These are phyloP conservation scores for Triops cancriformis DNA, from an alignment of 1,140 invertebrate species.

Conservation along the genomic window DNA sequence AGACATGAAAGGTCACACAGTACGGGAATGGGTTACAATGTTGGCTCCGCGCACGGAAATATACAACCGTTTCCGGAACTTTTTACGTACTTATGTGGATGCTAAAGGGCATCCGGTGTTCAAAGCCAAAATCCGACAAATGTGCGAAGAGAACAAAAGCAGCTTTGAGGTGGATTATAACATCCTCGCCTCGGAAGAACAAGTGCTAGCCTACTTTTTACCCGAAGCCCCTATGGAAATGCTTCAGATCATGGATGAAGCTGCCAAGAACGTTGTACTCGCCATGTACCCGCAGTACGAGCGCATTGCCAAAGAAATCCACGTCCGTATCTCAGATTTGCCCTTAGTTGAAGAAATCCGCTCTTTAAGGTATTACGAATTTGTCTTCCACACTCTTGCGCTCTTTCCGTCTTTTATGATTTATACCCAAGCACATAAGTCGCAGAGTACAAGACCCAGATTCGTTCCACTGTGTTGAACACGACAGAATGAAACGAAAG, in stretches of 20 bases:
- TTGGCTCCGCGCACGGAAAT: slow-evolving; percentile 93
- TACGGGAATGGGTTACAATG: slow-evolving; percentile 94
- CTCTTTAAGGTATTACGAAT: slow-evolving; percentile 60
- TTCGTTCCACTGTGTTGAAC: neutral
- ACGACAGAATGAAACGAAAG: neutral
- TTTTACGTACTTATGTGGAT: slow-evolving; percentile 82
- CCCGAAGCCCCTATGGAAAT: slow-evolving; percentile 96
- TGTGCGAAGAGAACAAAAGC: slow-evolving; percentile 76
- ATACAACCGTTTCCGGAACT: slow-evolving; percentile 92
- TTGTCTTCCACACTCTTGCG: slow-evolving; percentile 16
- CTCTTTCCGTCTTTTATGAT: neutral
- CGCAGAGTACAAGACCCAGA: neutral
- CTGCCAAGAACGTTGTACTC: slow-evolving; percentile 87
- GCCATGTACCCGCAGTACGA: slow-evolving; percentile 94
- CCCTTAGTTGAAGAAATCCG: slow-evolving; percentile 93
- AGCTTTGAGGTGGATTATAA: slow-evolving; percentile 93
- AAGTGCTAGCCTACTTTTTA: slow-evolving; percentile 90
- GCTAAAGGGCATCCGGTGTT: slow-evolving; percentile 80
- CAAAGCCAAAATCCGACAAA: slow-evolving; percentile 83
- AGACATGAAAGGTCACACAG: slow-evolving; percentile 82
- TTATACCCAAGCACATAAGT: neutral
- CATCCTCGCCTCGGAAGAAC: slow-evolving; percentile 76
- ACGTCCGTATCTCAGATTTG: slow-evolving; percentile 88
- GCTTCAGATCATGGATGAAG: slow-evolving; percentile 89
- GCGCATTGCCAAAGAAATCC: slow-evolving; percentile 82